Evolutionary conservation across 2,888 invertebrate species (phyloP).

Genomic region (Nyleta sp.): DNA sequence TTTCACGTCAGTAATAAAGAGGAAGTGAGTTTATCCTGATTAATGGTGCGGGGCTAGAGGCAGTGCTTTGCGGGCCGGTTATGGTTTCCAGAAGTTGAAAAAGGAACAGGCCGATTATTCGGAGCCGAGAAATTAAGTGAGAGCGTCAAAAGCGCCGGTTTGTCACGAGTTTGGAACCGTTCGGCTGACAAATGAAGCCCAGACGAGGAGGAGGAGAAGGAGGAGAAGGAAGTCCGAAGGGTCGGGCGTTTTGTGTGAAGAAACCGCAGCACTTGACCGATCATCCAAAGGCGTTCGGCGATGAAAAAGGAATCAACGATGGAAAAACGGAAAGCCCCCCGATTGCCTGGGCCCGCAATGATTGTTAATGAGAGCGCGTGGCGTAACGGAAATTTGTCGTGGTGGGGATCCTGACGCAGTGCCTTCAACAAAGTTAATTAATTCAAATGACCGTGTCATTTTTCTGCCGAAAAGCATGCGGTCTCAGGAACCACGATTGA

Average conservation of each 20-base stretch:
- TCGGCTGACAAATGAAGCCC: slow-evolving; percentile 35
- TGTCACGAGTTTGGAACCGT: slow-evolving; percentile 21
- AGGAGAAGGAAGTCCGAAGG: neutral
- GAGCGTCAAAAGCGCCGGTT: slow-evolving; percentile 51
- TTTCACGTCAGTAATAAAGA: slow-evolving; percentile 22
- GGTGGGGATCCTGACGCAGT: slow-evolving; percentile 8
- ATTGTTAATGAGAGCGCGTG: slow-evolving; percentile 75
- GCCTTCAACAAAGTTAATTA: slow-evolving; percentile 65
- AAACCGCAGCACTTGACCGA: slow-evolving; percentile 54
- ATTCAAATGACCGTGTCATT: slow-evolving; percentile 66
- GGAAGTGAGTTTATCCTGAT: slow-evolving; percentile 43
- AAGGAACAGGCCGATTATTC: slow-evolving; percentile 22
- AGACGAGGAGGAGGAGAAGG: neutral
- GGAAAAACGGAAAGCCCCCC: slow-evolving; percentile 21
- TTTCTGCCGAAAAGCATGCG: slow-evolving; percentile 38
- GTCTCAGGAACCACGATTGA: slow-evolving; percentile 70
- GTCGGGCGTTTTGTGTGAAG: slow-evolving; percentile 17
- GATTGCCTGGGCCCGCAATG: slow-evolving; percentile 40
- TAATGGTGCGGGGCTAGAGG: slow-evolving; percentile 45
- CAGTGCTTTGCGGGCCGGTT: slow-evolving; percentile 46
- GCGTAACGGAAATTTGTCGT: slow-evolving; percentile 69
- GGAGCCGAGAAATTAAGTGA: slow-evolving; percentile 61
- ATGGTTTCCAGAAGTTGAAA: slow-evolving; percentile 62
- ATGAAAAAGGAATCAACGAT: slow-evolving; percentile 14
- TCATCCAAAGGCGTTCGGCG: slow-evolving; percentile 38